Evolutionary conservation across 2,797 vertebrate species (phyloP).

Genomic region (Discoglossus pictus): DNA sequence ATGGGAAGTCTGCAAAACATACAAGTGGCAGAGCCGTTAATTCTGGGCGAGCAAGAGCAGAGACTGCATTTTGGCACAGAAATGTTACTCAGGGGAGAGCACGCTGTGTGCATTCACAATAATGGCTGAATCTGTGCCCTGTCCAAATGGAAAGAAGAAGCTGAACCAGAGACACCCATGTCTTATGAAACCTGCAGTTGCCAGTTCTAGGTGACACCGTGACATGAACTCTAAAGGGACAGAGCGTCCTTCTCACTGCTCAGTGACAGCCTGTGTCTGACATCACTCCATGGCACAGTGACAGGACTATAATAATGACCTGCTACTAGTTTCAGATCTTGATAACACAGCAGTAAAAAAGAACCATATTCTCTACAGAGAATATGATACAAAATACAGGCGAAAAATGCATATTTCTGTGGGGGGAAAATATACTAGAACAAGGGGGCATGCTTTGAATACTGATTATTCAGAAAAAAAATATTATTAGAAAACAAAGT

Average conservation of each 20-base stretch:
- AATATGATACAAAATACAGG: no score
- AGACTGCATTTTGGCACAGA: conserved; percentile 14
- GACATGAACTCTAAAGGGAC: background rate
- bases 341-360: no score
- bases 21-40: conserved; percentile 37
- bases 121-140: conserved; percentile 8
- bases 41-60: conserved; percentile 18
- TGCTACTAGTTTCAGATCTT: background rate
- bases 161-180: background rate
- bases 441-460: no score
- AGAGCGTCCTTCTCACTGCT: background rate
- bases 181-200: background rate
- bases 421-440: no score
- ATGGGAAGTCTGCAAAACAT: conserved; percentile 30
- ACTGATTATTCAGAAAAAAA: no score
- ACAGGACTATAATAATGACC: background rate
- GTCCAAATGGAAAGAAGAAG: conserved; percentile 2
- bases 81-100: background rate
- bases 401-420: no score
- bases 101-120: conserved; percentile 15
- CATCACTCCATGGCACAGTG: background rate
- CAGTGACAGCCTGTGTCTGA: background rate
- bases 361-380: no score
- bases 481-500: no score
- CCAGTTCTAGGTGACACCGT: background rate